Evolutionary conservation across 2,797 vertebrate species (phyloP), one percentile per base, ranked within the genome.

Genomic region (Chaunax sp.): DNA sequence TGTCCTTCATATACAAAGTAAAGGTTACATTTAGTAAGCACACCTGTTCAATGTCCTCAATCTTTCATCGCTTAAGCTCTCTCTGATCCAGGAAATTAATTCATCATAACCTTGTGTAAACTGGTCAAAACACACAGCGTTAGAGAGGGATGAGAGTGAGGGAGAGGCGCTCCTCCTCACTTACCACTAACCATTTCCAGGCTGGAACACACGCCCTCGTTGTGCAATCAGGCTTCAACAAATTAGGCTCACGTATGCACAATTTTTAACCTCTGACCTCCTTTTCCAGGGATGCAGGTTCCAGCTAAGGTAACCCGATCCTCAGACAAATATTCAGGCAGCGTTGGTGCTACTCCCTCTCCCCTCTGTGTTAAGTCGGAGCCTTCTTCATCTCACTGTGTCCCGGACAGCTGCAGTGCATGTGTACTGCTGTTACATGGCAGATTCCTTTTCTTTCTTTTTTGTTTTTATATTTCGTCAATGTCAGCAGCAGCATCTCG

Each of bases 1-100:
- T 80, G 85, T 87, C 82, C 78, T 87, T 86, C 37, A 16, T 73
- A 41, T 63, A 38, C 14, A 2, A 23, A 69, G 77, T 38, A 64
- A 77, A 87, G 83, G 81, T 85, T 76, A 68, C 41, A 69, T 78
- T 82, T 54, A 51, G 58, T 64, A 22, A 51, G 49, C 58, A 70
- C 86, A 85, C 82, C 86, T 88, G 84, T 80, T 85, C 55, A 20
- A 37, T 77, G 64, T 60, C 65, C 64, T 78, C 67, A 43, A 44
- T 53, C 53, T 77, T 70, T 87, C 85, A 91, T 87, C 76, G 75
- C 62, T 80, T 91, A 81, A 89, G 79, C 85, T 71, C 43, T 19
- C 51, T 9, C 62, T 77, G 66, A 84, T 78, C 79, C 69, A n/a
- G 67, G 53, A 75, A 66, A 80, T 80, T 30, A 81, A 83, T 81